Percentiles rank a stretch among this genome's conserved stretches.
phyloP scores from a whole-genome alignment of 2,888 invertebrate species.

The Microctonus aethiopoides region DNA sequence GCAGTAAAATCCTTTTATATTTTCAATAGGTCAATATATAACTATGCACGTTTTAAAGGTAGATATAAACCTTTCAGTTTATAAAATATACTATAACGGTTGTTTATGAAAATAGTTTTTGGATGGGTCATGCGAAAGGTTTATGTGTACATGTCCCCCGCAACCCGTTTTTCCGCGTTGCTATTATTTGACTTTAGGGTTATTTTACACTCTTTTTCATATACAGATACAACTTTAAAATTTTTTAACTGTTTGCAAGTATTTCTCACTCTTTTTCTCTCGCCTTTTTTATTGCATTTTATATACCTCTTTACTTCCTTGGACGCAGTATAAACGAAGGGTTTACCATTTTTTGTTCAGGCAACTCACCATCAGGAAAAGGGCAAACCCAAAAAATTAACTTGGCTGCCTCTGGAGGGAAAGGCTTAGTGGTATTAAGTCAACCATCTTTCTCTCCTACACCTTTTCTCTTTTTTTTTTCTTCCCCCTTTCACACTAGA shows the following conservation, averaged over 20 bases:
- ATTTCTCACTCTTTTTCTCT: neutral
- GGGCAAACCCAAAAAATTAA: conserved; percentile 50
- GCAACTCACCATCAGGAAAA: conserved; percentile 3
- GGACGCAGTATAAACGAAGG: conserved; percentile 32
- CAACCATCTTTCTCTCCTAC: conserved; percentile 51
- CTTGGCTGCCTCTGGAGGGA: conserved; percentile 54
- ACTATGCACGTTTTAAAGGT: conserved; percentile 35
- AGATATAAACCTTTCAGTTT: conserved; percentile 35
- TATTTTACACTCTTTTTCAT: conserved; percentile 35
- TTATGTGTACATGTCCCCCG: neutral
- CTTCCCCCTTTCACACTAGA: conserved; percentile 22
- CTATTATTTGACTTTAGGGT: conserved; percentile 43
- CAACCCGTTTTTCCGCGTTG: conserved; percentile 48
- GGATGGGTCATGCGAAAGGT: neutral
- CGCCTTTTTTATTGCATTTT: conserved; percentile 13
- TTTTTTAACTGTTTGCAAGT: neutral
- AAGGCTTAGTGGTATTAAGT: conserved; percentile 62
- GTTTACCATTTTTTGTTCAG: conserved; percentile 25
- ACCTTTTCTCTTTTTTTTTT: conserved; percentile 34
- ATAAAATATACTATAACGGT: conserved; percentile 45
- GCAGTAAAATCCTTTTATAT: conserved; percentile 28
- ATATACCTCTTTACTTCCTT: neutral
- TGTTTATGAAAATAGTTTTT: conserved; percentile 61
- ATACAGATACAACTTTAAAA: neutral
- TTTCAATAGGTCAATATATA: neutral